Conservation (phyloP, 92 coral and sea anemone genomes). For the Phenganax marumi region DNA sequence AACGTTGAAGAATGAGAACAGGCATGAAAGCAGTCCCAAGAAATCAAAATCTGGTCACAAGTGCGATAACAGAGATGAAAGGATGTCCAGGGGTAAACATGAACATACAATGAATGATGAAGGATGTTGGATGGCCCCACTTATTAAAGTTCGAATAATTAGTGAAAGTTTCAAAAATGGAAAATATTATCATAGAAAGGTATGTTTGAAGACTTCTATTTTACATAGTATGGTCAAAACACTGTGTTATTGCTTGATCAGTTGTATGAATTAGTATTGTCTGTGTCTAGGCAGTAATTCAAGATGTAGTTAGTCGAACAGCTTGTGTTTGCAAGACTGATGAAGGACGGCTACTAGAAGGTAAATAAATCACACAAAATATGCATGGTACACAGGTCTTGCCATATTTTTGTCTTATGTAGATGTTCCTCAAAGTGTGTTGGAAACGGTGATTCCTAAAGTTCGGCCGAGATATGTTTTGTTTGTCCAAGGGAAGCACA, state of each 20-base stretch:
- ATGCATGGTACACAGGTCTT: not conserved
- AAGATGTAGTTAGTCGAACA: constrained; percentile 74
- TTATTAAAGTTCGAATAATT: constrained; percentile 79
- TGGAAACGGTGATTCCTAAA: constrained; percentile 92
- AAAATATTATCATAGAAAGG: constrained; percentile 86
- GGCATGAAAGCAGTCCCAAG: constrained; percentile 34
- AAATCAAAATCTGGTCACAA: constrained; percentile 38
- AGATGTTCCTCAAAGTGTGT: constrained; percentile 73
- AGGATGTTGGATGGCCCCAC: constrained; percentile 83
- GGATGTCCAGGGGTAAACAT: constrained; percentile 20
- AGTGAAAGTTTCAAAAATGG: constrained; percentile 89
- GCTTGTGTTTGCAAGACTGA: constrained; percentile 86
- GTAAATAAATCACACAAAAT: constrained; percentile 29
- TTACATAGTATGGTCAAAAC: not conserved
- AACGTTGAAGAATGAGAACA: constrained; percentile 44
- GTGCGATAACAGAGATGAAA: constrained; percentile 34
- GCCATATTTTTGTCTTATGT: not conserved
- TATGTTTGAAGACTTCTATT: not conserved
- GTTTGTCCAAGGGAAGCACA: constrained; percentile 69
- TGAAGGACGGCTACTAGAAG: constrained; percentile 84
- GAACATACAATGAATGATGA: constrained; percentile 22
- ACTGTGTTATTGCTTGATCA: not conserved
- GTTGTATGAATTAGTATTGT: not conserved
- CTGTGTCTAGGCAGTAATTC: constrained; percentile 63
- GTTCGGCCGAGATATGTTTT: constrained; percentile 64